Base-by-base conservation (phyloP, 2,888 invertebrate genomes). In the Pemphredon lugubris region DNA sequence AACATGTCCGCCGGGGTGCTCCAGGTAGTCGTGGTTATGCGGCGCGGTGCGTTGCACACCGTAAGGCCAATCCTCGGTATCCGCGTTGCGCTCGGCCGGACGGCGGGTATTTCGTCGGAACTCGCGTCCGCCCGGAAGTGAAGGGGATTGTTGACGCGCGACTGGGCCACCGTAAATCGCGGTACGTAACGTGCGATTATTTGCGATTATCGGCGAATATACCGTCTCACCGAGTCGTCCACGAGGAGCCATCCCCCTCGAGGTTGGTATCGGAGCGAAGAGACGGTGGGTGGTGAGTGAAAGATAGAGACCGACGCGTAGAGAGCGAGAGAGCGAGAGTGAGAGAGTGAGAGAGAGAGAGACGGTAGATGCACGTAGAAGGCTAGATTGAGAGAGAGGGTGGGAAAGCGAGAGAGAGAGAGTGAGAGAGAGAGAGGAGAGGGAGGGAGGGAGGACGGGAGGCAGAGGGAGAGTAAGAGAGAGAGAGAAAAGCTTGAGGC, bases 1-100 rank as follows among this genome's bases (percentile, higher is more conserved):
- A 86, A 86, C 79, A 86, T 86, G 86, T 86, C 86, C 84, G 86
- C 80, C 84, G 82, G 64, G 61, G 50, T 70, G 58, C 44, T 50
- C 70, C 64, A 63, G 69, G 75, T 77, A 79, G 79, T 80, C 79
- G 81, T 80, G 81, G 73, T 73, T 78, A 82, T 74, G 83, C 83
- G 79, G 75, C 73, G 79, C 74, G 82, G 61, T 74, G 76, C 76
- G 74, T 78, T 75, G 76, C 75, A 79, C 77, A 69, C 50, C 66
- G 70, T 60, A 53, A 34, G 44, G 23, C 57, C 50, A 66, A 48
- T 65, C 57, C 48, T 53, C 71, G 61, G 48, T 67, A 60, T 14
- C 32, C 64, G 64, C 47, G 50, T 11, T 40, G 21, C 39, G 40
- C 59, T 44, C 42, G 58, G 48, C 51, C 44, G 57, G 44, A 57